A percentile compares a stretch with the other conserved stretches of the same genome.
These are phyloP conservation scores for Hystrix cristata DNA, from an alignment of 2,113 vertebrate genomes.

Conservation along the genomic window DNA sequence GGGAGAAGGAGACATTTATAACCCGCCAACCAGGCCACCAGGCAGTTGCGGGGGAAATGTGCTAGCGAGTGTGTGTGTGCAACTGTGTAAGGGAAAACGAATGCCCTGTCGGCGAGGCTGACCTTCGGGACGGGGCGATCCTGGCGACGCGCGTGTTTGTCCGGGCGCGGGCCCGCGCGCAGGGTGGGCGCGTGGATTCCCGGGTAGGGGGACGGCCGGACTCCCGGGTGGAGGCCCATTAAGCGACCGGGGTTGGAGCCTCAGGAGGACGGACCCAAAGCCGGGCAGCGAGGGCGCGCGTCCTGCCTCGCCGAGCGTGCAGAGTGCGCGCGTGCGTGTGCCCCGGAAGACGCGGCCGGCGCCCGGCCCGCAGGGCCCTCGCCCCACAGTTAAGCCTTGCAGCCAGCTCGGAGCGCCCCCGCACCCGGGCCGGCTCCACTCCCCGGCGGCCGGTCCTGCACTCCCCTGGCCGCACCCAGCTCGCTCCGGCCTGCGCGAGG, in stretches of 20 bases:
- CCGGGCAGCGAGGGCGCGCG: background rate
- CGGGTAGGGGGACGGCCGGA: background rate
- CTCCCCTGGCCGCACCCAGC: background rate
- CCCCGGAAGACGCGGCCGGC: background rate
- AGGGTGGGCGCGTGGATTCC: background rate
- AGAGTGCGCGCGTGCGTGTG: background rate
- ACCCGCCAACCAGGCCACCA: conserved; percentile 95
- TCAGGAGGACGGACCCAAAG: conserved; percentile 51
- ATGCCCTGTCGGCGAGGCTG: conserved; percentile 90
- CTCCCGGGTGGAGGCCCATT: background rate
- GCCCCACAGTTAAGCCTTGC: conserved; percentile 25
- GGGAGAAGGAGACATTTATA: conserved; percentile 97
- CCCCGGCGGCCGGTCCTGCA: background rate
- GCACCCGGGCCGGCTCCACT: too few relatives aligned
- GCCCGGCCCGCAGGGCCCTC: background rate
- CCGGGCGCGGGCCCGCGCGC: background rate
- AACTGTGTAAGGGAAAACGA: conserved; percentile 90
- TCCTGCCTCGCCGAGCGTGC: background rate
- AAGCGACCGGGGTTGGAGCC: background rate
- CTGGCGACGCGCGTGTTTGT: conserved; percentile 60
- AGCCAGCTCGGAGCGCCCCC: background rate
- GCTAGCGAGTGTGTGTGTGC: conserved; percentile 71
- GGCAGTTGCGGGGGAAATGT: conserved; percentile 91
- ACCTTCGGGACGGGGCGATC: conserved; percentile 92
- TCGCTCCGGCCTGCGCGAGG: background rate